Evolutionary conservation across 2,888 invertebrate species (phyloP).

Genomic region (Erannis defoliaria): DNA sequence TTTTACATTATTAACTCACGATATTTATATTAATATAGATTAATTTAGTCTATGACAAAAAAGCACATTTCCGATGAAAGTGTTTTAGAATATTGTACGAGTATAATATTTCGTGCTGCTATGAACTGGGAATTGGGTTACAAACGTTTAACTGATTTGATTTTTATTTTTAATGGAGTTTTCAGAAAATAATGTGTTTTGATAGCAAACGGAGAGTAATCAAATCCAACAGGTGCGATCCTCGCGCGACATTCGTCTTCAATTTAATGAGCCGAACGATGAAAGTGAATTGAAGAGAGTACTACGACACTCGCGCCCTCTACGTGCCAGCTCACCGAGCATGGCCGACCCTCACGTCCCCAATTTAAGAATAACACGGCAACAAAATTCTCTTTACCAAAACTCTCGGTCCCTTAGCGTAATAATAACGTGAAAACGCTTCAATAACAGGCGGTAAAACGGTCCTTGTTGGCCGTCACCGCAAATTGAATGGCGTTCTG

Average conservation of each 20-base stretch:
- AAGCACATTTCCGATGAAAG: too few species aligned
- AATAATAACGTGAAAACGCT: constrained; percentile 47
- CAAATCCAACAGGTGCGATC: neutral
- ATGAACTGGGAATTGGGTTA: too few species aligned
- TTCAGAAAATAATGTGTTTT: too few species aligned
- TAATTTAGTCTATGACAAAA: too few species aligned
- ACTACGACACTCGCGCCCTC: constrained; percentile 20
- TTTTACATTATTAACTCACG: too few species aligned
- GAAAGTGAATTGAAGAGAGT: constrained; percentile 30
- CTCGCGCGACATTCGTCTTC: neutral
- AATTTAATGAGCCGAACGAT: neutral
- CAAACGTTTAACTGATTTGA: too few species aligned
- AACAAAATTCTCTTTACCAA: constrained; percentile 41
- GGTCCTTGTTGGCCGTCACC: constrained; percentile 40
- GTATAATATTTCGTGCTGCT: too few species aligned
- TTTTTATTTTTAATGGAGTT: too few species aligned
- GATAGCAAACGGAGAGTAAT: neutral
- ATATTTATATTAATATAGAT: too few species aligned
- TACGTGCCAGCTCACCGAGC: constrained; percentile 25
- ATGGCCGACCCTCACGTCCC: constrained; percentile 30
- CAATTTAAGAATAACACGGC: constrained; percentile 39
- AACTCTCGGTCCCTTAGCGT: constrained; percentile 40
- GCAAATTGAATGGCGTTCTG: constrained; percentile 45
- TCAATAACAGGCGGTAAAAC: constrained; percentile 43
- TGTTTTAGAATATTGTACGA: too few species aligned